A percentile compares a stretch with the other conserved stretches of the same genome.
These are phyloP conservation scores for Coccyzus lansbergi DNA, from an alignment of 2,797 vertebrate species.

Conservation along the genomic window DNA sequence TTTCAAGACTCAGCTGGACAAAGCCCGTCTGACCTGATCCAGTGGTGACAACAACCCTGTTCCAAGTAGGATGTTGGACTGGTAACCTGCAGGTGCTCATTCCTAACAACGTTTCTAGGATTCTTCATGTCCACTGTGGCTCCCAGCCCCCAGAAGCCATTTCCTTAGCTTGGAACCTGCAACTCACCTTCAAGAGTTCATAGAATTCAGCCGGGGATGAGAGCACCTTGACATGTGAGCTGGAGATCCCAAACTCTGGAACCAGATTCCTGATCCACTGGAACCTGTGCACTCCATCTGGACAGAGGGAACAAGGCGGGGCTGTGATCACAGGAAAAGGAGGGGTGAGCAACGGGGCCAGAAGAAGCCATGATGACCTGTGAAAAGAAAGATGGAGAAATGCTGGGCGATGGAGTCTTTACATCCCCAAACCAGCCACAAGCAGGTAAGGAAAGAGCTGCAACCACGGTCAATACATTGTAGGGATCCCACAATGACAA, in stretches of 20 bases:
- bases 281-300: conserved; percentile 84
- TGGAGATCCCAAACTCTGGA: conserved; percentile 90
- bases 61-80: neutral
- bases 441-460: neutral
- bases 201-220: conserved; percentile 92
- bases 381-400: neutral
- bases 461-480: neutral
- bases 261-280: conserved; percentile 92
- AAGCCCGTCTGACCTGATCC: neutral
- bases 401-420: neutral
- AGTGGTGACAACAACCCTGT: neutral
- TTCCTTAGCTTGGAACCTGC: neutral
- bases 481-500: neutral
- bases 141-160: neutral
- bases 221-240: conserved; percentile 85
- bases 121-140: neutral
- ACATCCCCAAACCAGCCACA: neutral
- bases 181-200: conserved; percentile 89
- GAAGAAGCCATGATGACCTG: conserved; percentile 90
- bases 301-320: conserved; percentile 79
- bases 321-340: conserved; percentile 73
- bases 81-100: neutral
- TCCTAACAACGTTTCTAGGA: neutral
- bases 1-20: neutral
- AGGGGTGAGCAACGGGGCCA: conserved; percentile 89